Base-by-base conservation (phyloP, 2,888 invertebrate genomes). In the Callyntrura sp. region DNA sequence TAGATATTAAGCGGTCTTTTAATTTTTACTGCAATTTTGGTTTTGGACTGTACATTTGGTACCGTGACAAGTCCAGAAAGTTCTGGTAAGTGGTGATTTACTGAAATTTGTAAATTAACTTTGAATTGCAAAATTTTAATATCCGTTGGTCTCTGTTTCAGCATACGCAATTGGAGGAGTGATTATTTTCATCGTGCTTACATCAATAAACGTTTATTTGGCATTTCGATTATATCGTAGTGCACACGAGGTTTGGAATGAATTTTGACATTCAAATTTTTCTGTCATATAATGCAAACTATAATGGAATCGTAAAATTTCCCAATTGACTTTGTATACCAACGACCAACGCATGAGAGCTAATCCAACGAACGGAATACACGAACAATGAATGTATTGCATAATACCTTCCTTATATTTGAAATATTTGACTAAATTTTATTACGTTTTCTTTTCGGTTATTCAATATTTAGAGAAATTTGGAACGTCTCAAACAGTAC, bases 201-300 rank as follows among this genome's bases (percentile, higher is more conserved):
- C 78, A 79, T 14, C 60, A 12, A 70, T 76, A 4, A 83, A 90
- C n/a, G 62, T 90, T 3, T 90, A 83, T 45, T 23, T 90, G 20
- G 73, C 81, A 0, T 90, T 90, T 51, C 82, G 90, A 14, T 87
- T 90, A 12, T 90, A 90, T 43, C 55, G 90, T 4, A 83, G 86
- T 48, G 90, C 90, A 12, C 90, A 90, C 23, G 90, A 90, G 83
- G 90, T 90, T n/a, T n/a, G n/a, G n/a, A n/a, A n/a, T n/a, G n/a
- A n/a, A n/a, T n/a, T n/a, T n/a, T n/a, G n/a, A n/a, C n/a, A n/a
- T n/a, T n/a, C n/a, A n/a, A n/a, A n/a, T n/a, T n/a, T n/a, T n/a
- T n/a, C n/a, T n/a, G n/a, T n/a, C n/a, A n/a, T n/a, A n/a, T n/a
- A n/a, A n/a, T n/a, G n/a, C n/a, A n/a, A n/a, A n/a, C n/a, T n/a